Evolutionary conservation across 2,888 invertebrate genomes (phyloP).

Genomic region (Azorinus chamasolen): DNA sequence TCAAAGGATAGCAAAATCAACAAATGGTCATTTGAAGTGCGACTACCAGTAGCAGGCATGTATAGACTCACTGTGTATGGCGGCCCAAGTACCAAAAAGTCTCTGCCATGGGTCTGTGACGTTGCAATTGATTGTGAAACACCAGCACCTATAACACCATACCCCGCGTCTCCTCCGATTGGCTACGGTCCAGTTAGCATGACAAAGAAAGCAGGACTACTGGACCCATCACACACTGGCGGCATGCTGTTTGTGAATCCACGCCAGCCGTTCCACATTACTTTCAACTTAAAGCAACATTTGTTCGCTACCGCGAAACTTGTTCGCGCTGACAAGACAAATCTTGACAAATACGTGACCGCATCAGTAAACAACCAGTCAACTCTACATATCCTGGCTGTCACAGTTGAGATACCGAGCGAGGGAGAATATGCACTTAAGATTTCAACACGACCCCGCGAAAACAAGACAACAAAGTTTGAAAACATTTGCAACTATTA

Average conservation of each 20-base stretch:
- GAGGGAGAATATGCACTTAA: constrained; percentile 61
- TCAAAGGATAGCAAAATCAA: constrained; percentile 48
- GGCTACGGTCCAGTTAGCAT: constrained; percentile 60
- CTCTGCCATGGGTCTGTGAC: constrained; percentile 59
- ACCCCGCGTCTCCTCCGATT: constrained; percentile 49
- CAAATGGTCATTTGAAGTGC: constrained; percentile 53
- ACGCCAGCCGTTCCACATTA: constrained; percentile 52
- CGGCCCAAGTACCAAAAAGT: constrained; percentile 28
- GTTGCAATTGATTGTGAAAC: constrained; percentile 9
- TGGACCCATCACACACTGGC: constrained; percentile 55
- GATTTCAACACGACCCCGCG: constrained; percentile 36
- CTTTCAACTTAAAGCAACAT: constrained; percentile 43
- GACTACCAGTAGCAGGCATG: constrained; percentile 61
- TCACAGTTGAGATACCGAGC: constrained; percentile 35
- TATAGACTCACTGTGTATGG: constrained; percentile 61
- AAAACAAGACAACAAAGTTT: constrained; percentile 11
- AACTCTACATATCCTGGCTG: constrained; percentile 42
- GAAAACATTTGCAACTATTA: constrained; percentile 62
- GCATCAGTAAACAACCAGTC: constrained; percentile 57
- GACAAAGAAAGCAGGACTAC: constrained; percentile 44
- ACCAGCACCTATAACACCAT: constrained; percentile 34
- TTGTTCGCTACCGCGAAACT: constrained; percentile 35
- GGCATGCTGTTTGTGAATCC: constrained; percentile 58
- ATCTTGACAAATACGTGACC: constrained; percentile 36
- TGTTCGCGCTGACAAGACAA: constrained; percentile 18